A percentile compares a stretch with the other conserved stretches of the same genome.
Evolutionary conservation across 2,797 vertebrate genomes (phyloP).

Genomic region (Phyllotis vaccarum): DNA sequence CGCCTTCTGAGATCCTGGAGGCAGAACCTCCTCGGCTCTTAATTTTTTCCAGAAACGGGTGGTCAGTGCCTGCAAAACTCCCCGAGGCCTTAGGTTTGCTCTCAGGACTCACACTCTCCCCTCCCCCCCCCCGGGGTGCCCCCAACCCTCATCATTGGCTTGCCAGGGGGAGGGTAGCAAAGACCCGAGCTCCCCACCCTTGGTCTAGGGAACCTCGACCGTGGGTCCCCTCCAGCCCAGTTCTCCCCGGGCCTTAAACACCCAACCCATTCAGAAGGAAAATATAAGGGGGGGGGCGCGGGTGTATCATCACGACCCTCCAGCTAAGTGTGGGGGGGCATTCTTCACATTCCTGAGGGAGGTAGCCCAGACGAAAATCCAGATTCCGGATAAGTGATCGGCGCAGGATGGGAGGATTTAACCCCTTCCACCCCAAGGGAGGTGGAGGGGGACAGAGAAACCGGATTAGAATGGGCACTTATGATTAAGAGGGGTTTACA

Average conservation of each 20-base stretch:
- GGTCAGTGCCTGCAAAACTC: neutral
- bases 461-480: neutral
- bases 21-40: neutral
- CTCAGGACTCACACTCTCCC: neutral
- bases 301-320: neutral
- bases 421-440: conserved; percentile 24
- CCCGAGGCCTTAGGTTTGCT: neutral
- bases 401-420: conserved; percentile 54
- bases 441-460: neutral
- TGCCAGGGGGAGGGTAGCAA: neutral
- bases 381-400: neutral
- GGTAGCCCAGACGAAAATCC: conserved; percentile 37
- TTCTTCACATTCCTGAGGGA: conserved; percentile 78
- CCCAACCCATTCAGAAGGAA: neutral
- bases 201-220: neutral
- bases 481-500: neutral
- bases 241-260: conserved; percentile 2
- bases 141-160: neutral
- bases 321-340: conserved; percentile 23
- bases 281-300: neutral
- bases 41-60: neutral
- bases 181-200: neutral
- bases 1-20: neutral
- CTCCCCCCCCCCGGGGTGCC: neutral
- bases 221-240: neutral